These are phyloP conservation scores for Eulemur mongoz DNA, from an alignment of 2,797 vertebrate species.

Conservation along the genomic window DNA sequence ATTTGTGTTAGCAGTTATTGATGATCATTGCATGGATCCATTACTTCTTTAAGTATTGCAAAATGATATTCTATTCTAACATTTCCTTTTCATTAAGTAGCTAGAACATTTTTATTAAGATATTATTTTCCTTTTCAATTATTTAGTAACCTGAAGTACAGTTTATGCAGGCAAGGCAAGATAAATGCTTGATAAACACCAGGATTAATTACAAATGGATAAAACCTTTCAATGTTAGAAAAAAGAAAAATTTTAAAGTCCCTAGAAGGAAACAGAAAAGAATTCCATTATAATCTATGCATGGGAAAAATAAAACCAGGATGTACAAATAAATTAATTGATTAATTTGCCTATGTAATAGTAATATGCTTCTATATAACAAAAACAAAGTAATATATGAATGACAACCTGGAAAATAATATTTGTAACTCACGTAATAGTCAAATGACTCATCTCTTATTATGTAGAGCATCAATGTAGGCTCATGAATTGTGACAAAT, in stretches of 20 bases:
- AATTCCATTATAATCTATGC: background rate
- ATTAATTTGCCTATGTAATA: background rate
- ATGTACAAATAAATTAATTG: background rate
- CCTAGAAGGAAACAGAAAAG: background rate
- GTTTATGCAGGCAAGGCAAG: background rate
- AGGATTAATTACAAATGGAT: background rate
- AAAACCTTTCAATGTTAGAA: background rate
- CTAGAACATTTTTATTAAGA: background rate
- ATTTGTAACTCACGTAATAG: background rate
- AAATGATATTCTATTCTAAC: background rate
- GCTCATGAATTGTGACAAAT: background rate
- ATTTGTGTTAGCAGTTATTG: background rate
- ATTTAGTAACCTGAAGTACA: background rate
- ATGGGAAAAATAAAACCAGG: background rate
- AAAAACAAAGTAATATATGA: background rate
- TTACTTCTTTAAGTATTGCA: background rate
- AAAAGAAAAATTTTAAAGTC: background rate
- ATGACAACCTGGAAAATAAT: background rate
- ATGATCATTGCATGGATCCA: background rate
- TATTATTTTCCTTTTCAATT: background rate
- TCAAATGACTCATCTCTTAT: background rate
- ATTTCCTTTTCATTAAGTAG: background rate
- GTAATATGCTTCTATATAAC: background rate
- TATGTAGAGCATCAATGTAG: background rate
- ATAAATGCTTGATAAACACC: background rate